Base-by-base conservation (phyloP, 2,888 invertebrate species). In the Calameuta idolon region DNA sequence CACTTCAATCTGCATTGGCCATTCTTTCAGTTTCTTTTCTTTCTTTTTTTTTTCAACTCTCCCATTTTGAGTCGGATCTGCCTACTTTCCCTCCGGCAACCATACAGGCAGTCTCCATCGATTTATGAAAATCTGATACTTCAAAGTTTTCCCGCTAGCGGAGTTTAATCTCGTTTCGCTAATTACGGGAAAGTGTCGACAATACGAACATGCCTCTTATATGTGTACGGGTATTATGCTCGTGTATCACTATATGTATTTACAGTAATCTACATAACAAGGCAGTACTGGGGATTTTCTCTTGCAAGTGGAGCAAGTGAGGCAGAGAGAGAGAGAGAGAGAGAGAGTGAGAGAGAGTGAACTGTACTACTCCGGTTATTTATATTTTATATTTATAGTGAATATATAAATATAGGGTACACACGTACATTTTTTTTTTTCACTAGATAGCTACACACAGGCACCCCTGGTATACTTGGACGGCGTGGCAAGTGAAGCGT, bases 401-500 rank as follows among this genome's bases (percentile, higher is more conserved):
- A 15, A 40, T 15, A 40, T 40, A 15, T 15, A 15, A 15, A 40
- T 2, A 40, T 5, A 40, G 40, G 15, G 4, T 15, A 15, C 15
- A 15, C 5, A 15, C 5, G 5, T 40, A 15, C 15, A 15, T 40
- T 40, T 15, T 37, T 37, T 11, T 40, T 40, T 5, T 15, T n/a
- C n/a, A 40, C 1, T 5, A 40, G 15, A 15, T 4, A 40, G 15
- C 1, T 15, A 74, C 12, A 74, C 12, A 74, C 11, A 34, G 33
- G 23, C 31, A 35, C 34, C 34, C 23, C 74, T 34, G 33, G 30
- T 30, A 33, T 69, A 69, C 33, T 31, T 33, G 31, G 69, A 33
- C 69, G 15, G 4, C 15, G 15, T 12, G 69, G 55, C 34, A 69
- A 79, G 76, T 76, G 81, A 79, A 77, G 75, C 79, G 81, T 80